These are phyloP conservation scores for Chouioia cunea DNA, from an alignment of 2,888 invertebrate genomes.

Conservation along the genomic window DNA sequence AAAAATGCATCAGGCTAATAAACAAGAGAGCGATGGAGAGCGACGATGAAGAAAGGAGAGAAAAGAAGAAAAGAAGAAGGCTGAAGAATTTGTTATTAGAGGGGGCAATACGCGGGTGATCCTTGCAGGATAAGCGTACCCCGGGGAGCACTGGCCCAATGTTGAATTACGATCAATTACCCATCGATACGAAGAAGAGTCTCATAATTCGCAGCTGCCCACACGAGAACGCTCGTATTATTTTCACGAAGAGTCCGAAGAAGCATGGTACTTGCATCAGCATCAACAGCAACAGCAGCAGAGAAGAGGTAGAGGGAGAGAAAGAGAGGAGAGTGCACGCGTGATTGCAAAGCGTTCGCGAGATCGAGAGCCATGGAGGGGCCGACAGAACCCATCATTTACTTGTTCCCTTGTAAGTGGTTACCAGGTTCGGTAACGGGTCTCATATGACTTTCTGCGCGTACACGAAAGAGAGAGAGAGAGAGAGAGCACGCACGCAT, in stretches of 20 bases:
- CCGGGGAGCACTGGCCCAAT: constrained; percentile 16
- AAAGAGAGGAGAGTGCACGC: constrained; percentile 27
- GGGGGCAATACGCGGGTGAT: constrained; percentile 25
- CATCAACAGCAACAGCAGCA: neutral
- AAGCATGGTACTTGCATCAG: neutral
- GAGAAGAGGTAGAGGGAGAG: constrained; percentile 15
- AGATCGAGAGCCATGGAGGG: constrained; percentile 3
- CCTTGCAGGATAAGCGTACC: constrained; percentile 14
- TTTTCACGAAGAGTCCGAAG: neutral
- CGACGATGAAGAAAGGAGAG: neutral
- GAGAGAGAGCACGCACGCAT: constrained; percentile 2
- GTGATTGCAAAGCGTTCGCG: constrained; percentile 46
- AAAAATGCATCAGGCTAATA: neutral
- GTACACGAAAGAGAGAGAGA: constrained; percentile 12
- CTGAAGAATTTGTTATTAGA: neutral
- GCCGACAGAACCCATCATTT: constrained; percentile 58
- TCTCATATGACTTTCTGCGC: constrained; percentile 30
- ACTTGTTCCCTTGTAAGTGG: constrained; percentile 54
- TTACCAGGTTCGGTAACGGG: constrained; percentile 52
- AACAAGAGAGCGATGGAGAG: neutral
- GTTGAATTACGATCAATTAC: constrained; percentile 54
- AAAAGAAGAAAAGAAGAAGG: neutral
- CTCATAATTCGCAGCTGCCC: constrained; percentile 58
- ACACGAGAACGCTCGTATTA: constrained; percentile 7
- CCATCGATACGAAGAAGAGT: constrained; percentile 56